These are phyloP conservation scores for Tortricodes alternella DNA, from an alignment of 2,888 invertebrate species.

Conservation along the genomic window DNA sequence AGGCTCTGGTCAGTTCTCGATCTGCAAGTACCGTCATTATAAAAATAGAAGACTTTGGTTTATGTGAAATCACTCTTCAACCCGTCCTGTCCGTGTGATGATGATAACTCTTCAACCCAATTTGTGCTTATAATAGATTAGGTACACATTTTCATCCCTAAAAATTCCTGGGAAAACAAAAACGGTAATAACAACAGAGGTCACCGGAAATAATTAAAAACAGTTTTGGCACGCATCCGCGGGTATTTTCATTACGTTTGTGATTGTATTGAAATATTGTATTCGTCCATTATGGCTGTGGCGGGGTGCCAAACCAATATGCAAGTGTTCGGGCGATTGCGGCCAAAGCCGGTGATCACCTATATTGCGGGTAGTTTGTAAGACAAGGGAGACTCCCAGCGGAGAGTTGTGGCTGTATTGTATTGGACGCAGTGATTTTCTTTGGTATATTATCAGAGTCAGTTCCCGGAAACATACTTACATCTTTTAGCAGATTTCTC, in stretches of 20 bases:
- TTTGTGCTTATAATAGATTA: too few relatives aligned
- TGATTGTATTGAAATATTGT: conserved; percentile 31
- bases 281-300: conserved; percentile 24
- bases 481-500: too few relatives aligned
- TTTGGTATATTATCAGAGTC: too few relatives aligned
- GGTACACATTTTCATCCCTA: too few relatives aligned
- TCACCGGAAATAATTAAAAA: conserved; percentile 30
- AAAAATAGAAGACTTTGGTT: too few relatives aligned
- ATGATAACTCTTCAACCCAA: too few relatives aligned
- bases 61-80: too few relatives aligned
- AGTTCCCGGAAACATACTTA: too few relatives aligned
- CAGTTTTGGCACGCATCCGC: conserved; percentile 25
- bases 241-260: conserved; percentile 29
- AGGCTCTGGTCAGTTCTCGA: too few relatives aligned
- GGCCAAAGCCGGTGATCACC: conserved; percentile 14
- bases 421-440: too few relatives aligned
- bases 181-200: neutral
- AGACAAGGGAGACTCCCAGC: conserved; percentile 22
- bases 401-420: conserved; percentile 10
- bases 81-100: too few relatives aligned
- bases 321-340: conserved; percentile 25
- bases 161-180: neutral
- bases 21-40: too few relatives aligned
- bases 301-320: conserved; percentile 30
- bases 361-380: conserved; percentile 28